These are phyloP conservation scores for Drosophila percnosoma DNA, from an alignment of 2,888 invertebrate genomes.

Conservation along the genomic window DNA sequence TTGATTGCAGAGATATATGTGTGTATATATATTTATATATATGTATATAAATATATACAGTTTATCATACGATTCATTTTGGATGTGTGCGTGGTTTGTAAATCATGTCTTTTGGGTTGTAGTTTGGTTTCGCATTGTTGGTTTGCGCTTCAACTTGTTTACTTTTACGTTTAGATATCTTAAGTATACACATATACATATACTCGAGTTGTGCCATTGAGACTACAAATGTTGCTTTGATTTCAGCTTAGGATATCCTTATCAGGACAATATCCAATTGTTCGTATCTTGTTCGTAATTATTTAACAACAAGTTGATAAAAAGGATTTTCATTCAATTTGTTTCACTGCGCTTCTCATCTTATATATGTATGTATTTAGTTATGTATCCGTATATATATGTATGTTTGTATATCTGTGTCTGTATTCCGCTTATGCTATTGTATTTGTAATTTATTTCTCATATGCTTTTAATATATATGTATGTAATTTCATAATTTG, in stretches of 20 bases:
- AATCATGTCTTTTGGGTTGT: conserved; percentile 77
- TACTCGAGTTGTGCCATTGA: conserved; percentile 59
- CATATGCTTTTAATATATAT: conserved; percentile 60
- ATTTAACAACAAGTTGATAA: conserved; percentile 60
- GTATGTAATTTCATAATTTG: conserved; percentile 36
- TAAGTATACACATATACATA: conserved; percentile 43
- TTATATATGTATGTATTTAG: conserved; percentile 6
- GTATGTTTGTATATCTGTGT: conserved; percentile 12
- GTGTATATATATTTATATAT: conserved; percentile 25
- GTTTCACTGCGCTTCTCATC: conserved; percentile 21
- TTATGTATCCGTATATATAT: conserved; percentile 16
- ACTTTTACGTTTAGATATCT: conserved; percentile 26
- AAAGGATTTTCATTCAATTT: conserved; percentile 37
- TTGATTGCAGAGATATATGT: conserved; percentile 31
- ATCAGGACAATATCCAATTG: conserved; percentile 12
- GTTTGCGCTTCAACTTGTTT: conserved; percentile 29
- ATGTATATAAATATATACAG: conserved; percentile 30
- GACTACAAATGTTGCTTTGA: conserved; percentile 74
- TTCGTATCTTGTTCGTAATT: conserved; percentile 23
- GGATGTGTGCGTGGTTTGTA: conserved; percentile 76
- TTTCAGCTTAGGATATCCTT: conserved; percentile 61
- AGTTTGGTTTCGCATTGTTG: conserved; percentile 16
- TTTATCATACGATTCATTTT: conserved; percentile 41
- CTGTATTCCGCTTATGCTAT: conserved; percentile 33
- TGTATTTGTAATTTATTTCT: conserved; percentile 41